Percentiles rank a stretch among this genome's conserved stretches.
phyloP scores from a whole-genome alignment of 2,113 vertebrate species.

The Colinus virginianus region DNA sequence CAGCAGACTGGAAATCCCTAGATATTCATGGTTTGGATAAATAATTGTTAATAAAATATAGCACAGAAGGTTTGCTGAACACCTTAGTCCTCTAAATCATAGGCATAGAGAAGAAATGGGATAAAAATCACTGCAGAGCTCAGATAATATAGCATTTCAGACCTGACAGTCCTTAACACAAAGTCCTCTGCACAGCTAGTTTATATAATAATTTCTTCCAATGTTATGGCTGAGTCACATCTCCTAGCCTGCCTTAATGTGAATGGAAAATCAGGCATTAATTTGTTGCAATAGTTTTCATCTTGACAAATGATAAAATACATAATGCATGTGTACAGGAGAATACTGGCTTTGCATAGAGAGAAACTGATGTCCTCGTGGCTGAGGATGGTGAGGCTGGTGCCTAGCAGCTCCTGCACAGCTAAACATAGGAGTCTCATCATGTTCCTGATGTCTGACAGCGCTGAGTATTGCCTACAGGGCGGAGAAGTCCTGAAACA shows the following conservation, averaged over 20 bases:
- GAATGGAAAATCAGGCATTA: not conserved
- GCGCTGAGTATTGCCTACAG: not conserved
- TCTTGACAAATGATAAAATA: not conserved
- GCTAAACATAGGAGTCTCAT: fast-evolving
- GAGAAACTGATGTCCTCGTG: not conserved
- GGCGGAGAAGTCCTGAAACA: not conserved
- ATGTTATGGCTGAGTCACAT: not conserved
- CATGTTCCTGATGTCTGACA: not conserved
- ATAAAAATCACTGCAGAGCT: not conserved
- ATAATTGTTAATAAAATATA: not conserved
- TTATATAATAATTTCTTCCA: slow-evolving; percentile 14
- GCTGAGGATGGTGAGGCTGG: not conserved
- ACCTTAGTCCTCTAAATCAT: not conserved
- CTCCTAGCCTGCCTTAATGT: not conserved
- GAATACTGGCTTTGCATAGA: not conserved
- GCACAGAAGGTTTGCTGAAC: not conserved
- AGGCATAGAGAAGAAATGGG: not conserved
- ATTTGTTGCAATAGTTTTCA: not conserved
- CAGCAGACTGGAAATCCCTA: not conserved
- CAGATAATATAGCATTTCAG: not conserved
- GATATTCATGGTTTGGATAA: not conserved
- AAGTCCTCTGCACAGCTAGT: not conserved
- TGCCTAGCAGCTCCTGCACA: not conserved
- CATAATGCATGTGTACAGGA: not conserved
- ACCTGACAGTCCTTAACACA: not conserved